phyloP scores from a whole-genome alignment of 2,113 vertebrate genomes.

The Aptenodytes patagonicus region DNA sequence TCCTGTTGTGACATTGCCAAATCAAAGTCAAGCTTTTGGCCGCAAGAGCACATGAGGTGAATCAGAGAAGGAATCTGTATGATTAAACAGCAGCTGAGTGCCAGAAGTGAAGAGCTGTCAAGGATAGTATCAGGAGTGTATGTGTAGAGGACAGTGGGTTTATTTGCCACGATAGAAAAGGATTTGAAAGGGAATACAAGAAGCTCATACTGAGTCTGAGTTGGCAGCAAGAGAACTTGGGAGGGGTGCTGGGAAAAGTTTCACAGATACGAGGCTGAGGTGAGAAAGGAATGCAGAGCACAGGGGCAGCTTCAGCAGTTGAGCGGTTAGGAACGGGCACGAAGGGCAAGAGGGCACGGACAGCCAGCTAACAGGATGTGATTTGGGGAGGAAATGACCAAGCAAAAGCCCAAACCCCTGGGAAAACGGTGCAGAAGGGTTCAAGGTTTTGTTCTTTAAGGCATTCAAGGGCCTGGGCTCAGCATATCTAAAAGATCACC shows the following conservation, averaged over 20 bases:
- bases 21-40: background rate
- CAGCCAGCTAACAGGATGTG: background rate
- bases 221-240: slow-evolving; percentile 17
- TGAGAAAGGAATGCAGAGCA: background rate
- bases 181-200: slow-evolving; percentile 34
- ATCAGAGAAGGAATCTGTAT: slow-evolving; percentile 16
- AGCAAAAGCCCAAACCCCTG: background rate
- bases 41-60: background rate
- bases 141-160: background rate
- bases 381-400: background rate
- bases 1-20: slow-evolving; percentile 5
- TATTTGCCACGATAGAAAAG: background rate
- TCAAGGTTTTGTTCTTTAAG: background rate
- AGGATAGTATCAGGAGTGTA: background rate
- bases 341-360: background rate
- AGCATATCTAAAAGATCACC: background rate
- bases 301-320: background rate
- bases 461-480: background rate
- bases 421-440: background rate
- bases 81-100: slow-evolving; percentile 56
- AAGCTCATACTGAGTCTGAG: background rate
- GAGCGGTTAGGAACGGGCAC: background rate
- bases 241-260: slow-evolving; percentile 22
- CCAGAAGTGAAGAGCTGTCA: slow-evolving; percentile 40
- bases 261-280: background rate